Base-by-base conservation (phyloP, 1,140 invertebrate species). In the Papilio helenus region DNA sequence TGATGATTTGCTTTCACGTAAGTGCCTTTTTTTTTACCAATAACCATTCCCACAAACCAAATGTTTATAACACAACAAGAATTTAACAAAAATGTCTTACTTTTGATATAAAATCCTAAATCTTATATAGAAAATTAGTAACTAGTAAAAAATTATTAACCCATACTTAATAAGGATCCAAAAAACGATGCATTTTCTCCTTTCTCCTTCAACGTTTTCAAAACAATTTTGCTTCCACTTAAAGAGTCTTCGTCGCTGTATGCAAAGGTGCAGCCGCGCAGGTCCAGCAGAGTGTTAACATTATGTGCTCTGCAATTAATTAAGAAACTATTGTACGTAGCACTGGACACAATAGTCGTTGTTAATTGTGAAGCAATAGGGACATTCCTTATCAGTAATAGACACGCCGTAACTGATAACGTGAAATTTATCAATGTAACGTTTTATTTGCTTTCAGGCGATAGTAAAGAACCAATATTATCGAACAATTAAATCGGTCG, bases 181-280 rank as follows among this genome's bases (percentile, higher is more conserved):
- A 96, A 96, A 83, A 96, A 96, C 39, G 95, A 95, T 1, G 96
- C 94, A 93, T 96, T 96, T 93, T 96, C 96, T 78, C 96, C 96
- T 61, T 95, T 89, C 83, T 94, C 93, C 84, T 95, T 95, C 12
- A 96, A 87, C n/a, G 91, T 95, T 81, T 95, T 95, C 44, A 96
- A 85, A 26, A 96, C 93, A 26, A 95, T 92, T 84, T 94, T 92
- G 84, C 95, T 95, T 81, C 94, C 93, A 90, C 95, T 96, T 0
- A 96, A 84, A 71, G 96, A 96, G 80, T 95, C 93, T 81, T 95
- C 93, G 80, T 94, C 85, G 80, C 93, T 95, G 84, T 95, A 96
- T 0, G 95, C 96, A 93, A 95, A 96, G 42, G 91, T 94, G 80
- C 95, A 95, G 34, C 96, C 96, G 72, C 96, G 90, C 8, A 96